Percentiles rank a stretch among this genome's conserved stretches.
Evolutionary conservation across 2,888 invertebrate species (phyloP).

Genomic region (Pachydiplax longipennis): DNA sequence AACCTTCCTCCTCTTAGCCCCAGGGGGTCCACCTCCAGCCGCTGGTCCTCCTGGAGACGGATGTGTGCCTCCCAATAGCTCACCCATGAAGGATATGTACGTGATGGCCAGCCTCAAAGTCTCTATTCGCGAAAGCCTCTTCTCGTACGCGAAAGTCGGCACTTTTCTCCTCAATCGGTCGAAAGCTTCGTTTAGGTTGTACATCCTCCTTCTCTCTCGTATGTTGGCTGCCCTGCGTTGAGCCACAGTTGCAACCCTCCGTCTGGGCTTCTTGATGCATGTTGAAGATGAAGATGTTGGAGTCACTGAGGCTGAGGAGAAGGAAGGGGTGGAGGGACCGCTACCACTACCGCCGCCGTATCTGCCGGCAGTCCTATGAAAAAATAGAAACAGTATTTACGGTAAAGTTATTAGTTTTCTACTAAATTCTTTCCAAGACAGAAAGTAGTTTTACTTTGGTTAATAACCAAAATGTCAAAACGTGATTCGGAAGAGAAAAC

Average conservation of each 20-base stretch:
- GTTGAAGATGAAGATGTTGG: slow-evolving; percentile 22
- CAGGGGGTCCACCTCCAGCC: background rate
- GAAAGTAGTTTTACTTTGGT: no score
- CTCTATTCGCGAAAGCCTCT: slow-evolving; percentile 92
- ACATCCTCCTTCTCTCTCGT: slow-evolving; percentile 91
- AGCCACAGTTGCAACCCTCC: slow-evolving; percentile 88
- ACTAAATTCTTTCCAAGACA: no score
- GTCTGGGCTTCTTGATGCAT: slow-evolving; percentile 77
- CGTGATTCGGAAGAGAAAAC: no score
- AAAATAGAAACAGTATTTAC: background rate
- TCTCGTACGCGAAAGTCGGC: slow-evolving; percentile 96
- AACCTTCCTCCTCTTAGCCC: slow-evolving; percentile 4
- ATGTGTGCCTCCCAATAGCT: slow-evolving; percentile 67
- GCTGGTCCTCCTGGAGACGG: background rate
- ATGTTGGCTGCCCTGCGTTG: slow-evolving; percentile 93
- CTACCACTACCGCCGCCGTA: background rate
- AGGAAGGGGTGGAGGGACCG: background rate
- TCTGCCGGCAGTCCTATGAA: background rate
- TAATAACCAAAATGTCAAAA: no score
- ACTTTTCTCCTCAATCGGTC: slow-evolving; percentile 90
- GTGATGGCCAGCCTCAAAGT: slow-evolving; percentile 93
- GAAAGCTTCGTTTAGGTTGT: slow-evolving; percentile 94
- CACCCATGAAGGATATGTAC: slow-evolving; percentile 96
- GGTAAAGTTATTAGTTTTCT: background rate
- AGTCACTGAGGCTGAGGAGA: background rate